A percentile compares a stretch with the other conserved stretches of the same genome.
Conservation (phyloP, 2,797 vertebrate genomes). For the Silurus aristotelis region DNA sequence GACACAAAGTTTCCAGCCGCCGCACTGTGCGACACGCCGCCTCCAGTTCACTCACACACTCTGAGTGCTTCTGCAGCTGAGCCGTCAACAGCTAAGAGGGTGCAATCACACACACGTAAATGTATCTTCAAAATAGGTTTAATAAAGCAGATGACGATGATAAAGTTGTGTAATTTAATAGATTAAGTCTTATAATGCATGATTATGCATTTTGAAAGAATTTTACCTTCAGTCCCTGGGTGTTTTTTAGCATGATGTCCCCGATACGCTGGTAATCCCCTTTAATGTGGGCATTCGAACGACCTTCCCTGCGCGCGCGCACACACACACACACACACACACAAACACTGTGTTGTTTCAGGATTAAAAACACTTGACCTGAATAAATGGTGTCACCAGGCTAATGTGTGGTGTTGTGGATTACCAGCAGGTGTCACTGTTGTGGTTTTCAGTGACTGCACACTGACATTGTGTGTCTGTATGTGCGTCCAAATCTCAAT, state of each 20-base stretch:
- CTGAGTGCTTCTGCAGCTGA: conserved; percentile 87
- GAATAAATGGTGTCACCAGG: conserved; percentile 4
- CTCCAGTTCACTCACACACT: conserved; percentile 87
- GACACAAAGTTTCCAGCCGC: conserved; percentile 83
- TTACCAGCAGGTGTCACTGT: conserved; percentile 35
- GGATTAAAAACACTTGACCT: conserved; percentile 27
- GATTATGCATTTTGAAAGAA: background rate
- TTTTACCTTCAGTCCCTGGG: conserved; percentile 89
- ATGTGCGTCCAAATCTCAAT: background rate
- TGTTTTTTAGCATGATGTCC: conserved; percentile 92
- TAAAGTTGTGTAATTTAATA: background rate
- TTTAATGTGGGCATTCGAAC: conserved; percentile 91
- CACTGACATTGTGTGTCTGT: background rate
- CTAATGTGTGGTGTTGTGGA: background rate
- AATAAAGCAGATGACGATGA: background rate
- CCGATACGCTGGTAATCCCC: conserved; percentile 94
- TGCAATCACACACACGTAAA: background rate
- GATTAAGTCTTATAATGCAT: background rate
- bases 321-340: conserved; percentile 7
- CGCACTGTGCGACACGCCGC: conserved; percentile 80
- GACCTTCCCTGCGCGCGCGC: conserved; percentile 84
- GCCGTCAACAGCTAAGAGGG: conserved; percentile 39
- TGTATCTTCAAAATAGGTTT: background rate
- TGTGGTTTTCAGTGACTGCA: conserved; percentile 10
- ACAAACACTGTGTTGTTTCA: conserved; percentile 18